Evolutionary conservation across 2,888 invertebrate species (phyloP).

Genomic region (Ochropacha duplaris): DNA sequence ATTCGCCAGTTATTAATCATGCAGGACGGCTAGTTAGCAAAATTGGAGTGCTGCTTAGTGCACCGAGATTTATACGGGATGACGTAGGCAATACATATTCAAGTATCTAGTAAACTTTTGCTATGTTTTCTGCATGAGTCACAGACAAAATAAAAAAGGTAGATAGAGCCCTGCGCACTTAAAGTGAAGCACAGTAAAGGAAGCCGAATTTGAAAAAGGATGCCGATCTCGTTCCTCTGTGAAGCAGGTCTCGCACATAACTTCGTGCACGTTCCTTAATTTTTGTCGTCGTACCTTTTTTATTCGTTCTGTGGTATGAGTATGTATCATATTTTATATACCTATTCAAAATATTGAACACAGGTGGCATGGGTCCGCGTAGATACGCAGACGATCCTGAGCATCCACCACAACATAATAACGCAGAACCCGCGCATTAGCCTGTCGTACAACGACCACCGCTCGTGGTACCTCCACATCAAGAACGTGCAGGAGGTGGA

Average conservation of each 20-base stretch:
- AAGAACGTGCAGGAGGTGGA: constrained; percentile 94
- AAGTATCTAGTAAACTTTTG: neutral
- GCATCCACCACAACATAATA: constrained; percentile 95
- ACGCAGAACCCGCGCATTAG: constrained; percentile 95
- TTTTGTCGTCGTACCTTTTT: no score
- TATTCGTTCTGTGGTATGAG: no score
- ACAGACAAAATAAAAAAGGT: no score
- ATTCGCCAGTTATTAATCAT: constrained; percentile 81
- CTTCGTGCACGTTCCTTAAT: no score
- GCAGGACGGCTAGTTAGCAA: constrained; percentile 77
- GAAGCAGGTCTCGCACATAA: no score
- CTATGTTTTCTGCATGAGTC: neutral
- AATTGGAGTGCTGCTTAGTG: constrained; percentile 65
- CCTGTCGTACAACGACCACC: constrained; percentile 93
- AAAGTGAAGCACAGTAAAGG: no score
- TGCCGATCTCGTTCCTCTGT: no score
- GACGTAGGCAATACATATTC: constrained; percentile 3
- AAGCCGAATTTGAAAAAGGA: no score
- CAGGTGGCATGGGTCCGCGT: constrained; percentile 97
- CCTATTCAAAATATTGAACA: neutral
- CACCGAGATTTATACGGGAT: constrained; percentile 28
- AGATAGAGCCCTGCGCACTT: no score
- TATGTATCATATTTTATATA: neutral
- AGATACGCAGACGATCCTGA: constrained; percentile 95
- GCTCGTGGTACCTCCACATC: constrained; percentile 96